These are phyloP conservation scores for Hypomesus transpacificus DNA, from an alignment of 2,113 vertebrate genomes.

Conservation along the genomic window DNA sequence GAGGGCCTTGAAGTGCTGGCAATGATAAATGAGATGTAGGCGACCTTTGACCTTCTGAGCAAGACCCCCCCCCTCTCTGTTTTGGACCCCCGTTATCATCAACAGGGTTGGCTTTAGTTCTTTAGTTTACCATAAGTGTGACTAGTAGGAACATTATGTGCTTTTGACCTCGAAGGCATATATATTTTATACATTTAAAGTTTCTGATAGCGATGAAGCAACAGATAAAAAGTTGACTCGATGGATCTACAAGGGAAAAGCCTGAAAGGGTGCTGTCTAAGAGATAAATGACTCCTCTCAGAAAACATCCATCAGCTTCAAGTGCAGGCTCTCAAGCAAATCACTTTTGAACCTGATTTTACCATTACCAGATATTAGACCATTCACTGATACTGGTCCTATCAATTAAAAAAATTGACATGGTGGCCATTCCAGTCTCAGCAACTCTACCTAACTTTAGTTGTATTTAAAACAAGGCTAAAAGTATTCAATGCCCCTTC, in stretches of 20 bases:
- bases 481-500: conserved; percentile 27
- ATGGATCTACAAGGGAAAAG: conserved; percentile 44
- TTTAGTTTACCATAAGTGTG: conserved; percentile 38
- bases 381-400: not conserved
- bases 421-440: too few species aligned
- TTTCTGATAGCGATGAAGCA: too few species aligned
- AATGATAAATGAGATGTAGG: conserved; percentile 50
- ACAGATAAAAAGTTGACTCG: conserved; percentile 1
- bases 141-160: not conserved
- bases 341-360: not conserved
- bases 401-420: too few species aligned
- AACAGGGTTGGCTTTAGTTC: conserved; percentile 29
- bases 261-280: conserved; percentile 10
- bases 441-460: too few species aligned
- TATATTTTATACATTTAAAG: not conserved
- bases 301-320: conserved; percentile 6
- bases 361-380: not conserved
- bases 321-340: conserved; percentile 18
- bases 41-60: conserved; percentile 44
- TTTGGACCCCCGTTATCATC: conserved; percentile 26
- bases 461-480: conserved; percentile 20
- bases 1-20: conserved; percentile 37
- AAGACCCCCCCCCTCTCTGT: conserved; percentile 3
- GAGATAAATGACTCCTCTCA: conserved; percentile 4
- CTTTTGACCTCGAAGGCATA: not conserved